Conservation (phyloP, 2,113 vertebrate species). For the Catharus fuscescens region DNA sequence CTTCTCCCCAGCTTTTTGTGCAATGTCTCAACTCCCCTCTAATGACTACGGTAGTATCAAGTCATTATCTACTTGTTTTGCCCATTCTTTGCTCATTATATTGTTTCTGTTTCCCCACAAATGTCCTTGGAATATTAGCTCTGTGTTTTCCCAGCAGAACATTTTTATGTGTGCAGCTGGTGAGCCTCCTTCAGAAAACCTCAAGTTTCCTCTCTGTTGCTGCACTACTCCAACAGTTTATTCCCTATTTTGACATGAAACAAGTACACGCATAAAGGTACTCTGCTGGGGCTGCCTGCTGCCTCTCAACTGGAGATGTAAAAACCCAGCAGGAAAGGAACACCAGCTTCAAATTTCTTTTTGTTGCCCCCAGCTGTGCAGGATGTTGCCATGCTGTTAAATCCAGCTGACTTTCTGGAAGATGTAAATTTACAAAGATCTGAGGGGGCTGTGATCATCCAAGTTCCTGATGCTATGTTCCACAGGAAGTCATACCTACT, state of each 20-base stretch:
- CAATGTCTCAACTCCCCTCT: not conserved
- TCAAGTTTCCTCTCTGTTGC: constrained; percentile 19
- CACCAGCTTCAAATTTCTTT: constrained; percentile 53
- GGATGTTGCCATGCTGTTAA: constrained; percentile 64
- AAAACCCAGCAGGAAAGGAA: constrained; percentile 63
- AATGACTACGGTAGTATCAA: constrained; percentile 7
- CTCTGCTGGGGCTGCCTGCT: constrained; percentile 68
- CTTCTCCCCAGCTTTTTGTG: not conserved
- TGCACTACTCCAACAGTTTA: constrained; percentile 34
- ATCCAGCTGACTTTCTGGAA: constrained; percentile 67
- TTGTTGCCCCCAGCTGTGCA: constrained; percentile 57
- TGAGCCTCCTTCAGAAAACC: constrained; percentile 53
- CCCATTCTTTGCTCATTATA: constrained; percentile 20
- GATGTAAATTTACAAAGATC: constrained; percentile 60
- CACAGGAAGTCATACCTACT: constrained; percentile 34
- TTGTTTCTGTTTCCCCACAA: constrained; percentile 24
- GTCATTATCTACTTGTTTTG: constrained; percentile 48
- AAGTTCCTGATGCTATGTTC: constrained; percentile 33
- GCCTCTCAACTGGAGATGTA: constrained; percentile 63
- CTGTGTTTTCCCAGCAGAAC: constrained; percentile 35
- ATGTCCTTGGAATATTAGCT: constrained; percentile 53
- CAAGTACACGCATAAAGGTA: constrained; percentile 52
- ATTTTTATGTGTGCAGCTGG: constrained; percentile 61
- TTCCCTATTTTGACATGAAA: constrained; percentile 65
- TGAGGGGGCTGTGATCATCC: constrained; percentile 31